Conservation (phyloP, 2,888 invertebrate genomes). For the Philaethria dido region DNA sequence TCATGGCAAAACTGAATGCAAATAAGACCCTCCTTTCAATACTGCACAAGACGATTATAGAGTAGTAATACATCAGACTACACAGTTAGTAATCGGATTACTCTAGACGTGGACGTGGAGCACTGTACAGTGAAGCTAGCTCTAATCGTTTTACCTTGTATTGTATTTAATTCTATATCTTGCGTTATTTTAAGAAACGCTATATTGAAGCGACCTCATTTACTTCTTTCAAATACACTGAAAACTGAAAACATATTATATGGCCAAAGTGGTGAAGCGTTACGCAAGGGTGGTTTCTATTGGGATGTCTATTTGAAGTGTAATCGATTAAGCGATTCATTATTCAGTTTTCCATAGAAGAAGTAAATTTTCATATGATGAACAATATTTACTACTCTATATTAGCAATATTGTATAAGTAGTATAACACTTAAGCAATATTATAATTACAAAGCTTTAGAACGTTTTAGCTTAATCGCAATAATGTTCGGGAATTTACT, state of each 20-base stretch:
- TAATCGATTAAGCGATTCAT: background rate
- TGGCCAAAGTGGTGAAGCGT: background rate
- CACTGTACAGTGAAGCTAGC: background rate
- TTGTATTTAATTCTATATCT: background rate
- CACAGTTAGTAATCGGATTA: slow-evolving; percentile 17
- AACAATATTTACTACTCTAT: too few species aligned
- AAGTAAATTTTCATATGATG: background rate
- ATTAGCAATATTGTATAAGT: too few species aligned
- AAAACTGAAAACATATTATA: background rate
- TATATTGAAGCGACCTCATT: too few species aligned
- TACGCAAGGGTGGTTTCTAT: too few species aligned
- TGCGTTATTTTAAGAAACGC: background rate
- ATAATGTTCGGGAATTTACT: background rate
- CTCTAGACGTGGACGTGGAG: background rate
- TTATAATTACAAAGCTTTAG: background rate
- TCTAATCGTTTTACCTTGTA: background rate
- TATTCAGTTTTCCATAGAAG: background rate
- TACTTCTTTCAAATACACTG: too few species aligned
- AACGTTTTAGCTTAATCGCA: background rate
- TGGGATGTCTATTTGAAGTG: too few species aligned
- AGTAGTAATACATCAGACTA: slow-evolving; percentile 6
- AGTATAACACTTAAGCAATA: too few species aligned
- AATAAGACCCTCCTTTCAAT: slow-evolving; percentile 14
- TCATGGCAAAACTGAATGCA: slow-evolving; percentile 5
- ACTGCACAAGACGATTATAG: background rate